Percentiles rank a stretch among this genome's conserved stretches.
Conservation (phyloP, 2,797 vertebrate species). For the Myioborus melanocephalus region DNA sequence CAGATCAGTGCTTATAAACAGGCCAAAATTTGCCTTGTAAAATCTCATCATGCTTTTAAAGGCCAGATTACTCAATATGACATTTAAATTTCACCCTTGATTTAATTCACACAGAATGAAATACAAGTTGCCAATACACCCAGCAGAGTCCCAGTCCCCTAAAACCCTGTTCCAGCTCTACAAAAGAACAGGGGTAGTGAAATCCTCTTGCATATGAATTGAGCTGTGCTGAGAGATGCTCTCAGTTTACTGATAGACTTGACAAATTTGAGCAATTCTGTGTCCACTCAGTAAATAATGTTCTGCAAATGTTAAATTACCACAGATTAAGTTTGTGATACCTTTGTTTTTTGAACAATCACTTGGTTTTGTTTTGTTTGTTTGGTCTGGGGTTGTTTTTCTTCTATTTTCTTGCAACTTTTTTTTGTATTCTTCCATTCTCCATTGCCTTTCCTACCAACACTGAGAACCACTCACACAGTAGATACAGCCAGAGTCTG, state of each 20-base stretch:
- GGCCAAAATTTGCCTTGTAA: background rate
- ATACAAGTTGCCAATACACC: background rate
- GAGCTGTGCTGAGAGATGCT: background rate
- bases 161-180: background rate
- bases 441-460: background rate
- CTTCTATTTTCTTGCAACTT: background rate
- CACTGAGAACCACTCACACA: background rate
- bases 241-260: background rate
- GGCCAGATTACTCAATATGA: background rate
- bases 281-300: background rate
- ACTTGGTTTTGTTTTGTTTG: background rate
- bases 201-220: background rate
- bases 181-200: background rate
- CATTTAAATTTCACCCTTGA: background rate
- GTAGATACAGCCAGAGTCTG: background rate
- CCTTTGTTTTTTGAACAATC: background rate
- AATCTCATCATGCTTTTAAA: background rate
- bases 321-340: background rate
- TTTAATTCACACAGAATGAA: background rate
- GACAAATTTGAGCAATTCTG: background rate
- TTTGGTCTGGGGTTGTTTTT: background rate
- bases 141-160: background rate
- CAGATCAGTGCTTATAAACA: background rate
- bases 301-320: background rate
- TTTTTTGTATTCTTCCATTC: background rate